Percentiles rank a stretch among this genome's conserved stretches.
These are phyloP conservation scores for Stenichneumon culpator DNA, from an alignment of 2,888 invertebrate genomes.

Conservation along the genomic window DNA sequence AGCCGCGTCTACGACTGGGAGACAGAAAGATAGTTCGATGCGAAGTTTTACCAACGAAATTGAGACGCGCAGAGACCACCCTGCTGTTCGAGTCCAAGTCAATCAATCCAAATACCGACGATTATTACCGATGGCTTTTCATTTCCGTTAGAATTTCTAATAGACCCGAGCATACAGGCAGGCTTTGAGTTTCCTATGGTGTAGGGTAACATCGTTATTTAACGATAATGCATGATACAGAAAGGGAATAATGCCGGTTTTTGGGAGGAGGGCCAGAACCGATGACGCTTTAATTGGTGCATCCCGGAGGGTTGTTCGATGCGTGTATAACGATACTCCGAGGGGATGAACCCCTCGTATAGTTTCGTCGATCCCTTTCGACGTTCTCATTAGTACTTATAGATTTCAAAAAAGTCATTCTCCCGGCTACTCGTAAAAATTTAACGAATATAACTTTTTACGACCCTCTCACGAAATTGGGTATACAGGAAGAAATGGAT, in stretches of 20 bases:
- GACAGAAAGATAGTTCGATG: not conserved
- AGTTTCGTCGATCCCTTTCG: constrained; percentile 43
- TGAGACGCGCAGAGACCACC: not conserved
- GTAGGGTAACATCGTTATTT: constrained; percentile 50
- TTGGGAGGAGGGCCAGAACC: constrained; percentile 35
- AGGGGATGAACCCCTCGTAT: constrained; percentile 32
- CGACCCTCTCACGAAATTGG: not conserved
- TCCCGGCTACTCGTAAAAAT: constrained; percentile 47
- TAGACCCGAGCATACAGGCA: not conserved
- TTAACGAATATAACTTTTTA: constrained; percentile 51
- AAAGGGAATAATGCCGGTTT: constrained; percentile 12
- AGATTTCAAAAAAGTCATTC: constrained; percentile 41
- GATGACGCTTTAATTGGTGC: constrained; percentile 67
- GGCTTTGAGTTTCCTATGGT: not conserved
- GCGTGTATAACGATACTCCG: not conserved
- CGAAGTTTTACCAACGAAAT: not conserved
- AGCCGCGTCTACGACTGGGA: not conserved
- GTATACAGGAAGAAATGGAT: no score
- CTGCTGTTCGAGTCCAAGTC: not conserved
- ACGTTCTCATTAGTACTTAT: constrained; percentile 49
- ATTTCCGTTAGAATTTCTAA: constrained; percentile 15
- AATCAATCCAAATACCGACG: not conserved
- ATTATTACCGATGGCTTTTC: constrained; percentile 8
- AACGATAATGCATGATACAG: constrained; percentile 28
- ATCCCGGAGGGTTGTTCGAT: constrained; percentile 43